Evolutionary conservation across 1,140 invertebrate genomes (phyloP).

Genomic region (Cydia strobilella): DNA sequence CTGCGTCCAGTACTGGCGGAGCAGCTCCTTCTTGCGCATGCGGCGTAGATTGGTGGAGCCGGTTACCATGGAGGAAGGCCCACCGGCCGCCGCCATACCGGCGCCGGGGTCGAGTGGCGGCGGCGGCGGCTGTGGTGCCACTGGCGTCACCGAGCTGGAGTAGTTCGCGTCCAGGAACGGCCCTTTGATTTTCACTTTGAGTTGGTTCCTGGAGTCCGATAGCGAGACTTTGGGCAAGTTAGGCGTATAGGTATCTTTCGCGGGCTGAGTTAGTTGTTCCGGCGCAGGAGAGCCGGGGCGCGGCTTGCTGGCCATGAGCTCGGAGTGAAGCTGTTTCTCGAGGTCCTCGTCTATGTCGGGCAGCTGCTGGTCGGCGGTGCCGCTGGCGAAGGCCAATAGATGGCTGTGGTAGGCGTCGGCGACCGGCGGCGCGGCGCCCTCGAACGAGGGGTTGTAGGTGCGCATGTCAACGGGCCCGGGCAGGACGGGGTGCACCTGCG

Average conservation of each 20-base stretch:
- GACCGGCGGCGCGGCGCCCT: conserved; percentile 56
- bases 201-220: conserved; percentile 88
- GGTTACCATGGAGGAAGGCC: conserved; percentile 65
- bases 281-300: conserved; percentile 47
- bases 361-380: conserved; percentile 84
- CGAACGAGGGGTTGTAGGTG: conserved; percentile 84
- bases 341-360: conserved; percentile 89
- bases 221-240: conserved; percentile 84
- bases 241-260: conserved; percentile 75
- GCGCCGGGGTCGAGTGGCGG: conserved; percentile 76
- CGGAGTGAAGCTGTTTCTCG: conserved; percentile 87
- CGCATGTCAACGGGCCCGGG: conserved; percentile 93
- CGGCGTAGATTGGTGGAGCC: conserved; percentile 88
- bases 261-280: conserved; percentile 68
- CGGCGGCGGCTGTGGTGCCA: conserved; percentile 81
- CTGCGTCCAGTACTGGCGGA: conserved; percentile 90
- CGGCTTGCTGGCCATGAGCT: conserved; percentile 81
- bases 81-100: conserved; percentile 55
- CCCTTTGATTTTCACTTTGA: conserved; percentile 95
- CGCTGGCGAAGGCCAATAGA: conserved; percentile 83
- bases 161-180: conserved; percentile 91
- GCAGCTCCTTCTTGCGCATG: conserved; percentile 94
- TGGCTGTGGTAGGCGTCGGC: conserved; percentile 81
- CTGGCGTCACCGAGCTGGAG: conserved; percentile 76
- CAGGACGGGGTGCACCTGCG: conserved; percentile 85